phyloP scores from a whole-genome alignment of 2,888 invertebrate genomes.

The Drosophila neutralis region DNA sequence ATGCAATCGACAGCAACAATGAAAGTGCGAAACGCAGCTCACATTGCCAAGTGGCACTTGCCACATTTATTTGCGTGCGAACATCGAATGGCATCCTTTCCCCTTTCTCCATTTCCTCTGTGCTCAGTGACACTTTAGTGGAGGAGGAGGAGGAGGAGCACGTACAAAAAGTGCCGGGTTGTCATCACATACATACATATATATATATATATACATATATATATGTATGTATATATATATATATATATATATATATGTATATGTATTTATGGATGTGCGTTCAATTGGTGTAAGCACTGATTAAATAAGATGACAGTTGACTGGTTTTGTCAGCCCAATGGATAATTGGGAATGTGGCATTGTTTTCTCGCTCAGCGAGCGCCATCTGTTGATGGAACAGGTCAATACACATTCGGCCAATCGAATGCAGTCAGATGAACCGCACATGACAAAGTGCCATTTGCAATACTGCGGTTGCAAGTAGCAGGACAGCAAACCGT shows the following conservation, averaged over 20 bases:
- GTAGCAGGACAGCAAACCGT: background rate
- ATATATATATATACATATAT: background rate
- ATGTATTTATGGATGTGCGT: background rate
- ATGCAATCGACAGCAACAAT: background rate
- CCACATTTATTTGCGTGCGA: background rate
- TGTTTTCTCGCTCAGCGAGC: background rate
- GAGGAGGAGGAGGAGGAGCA: background rate
- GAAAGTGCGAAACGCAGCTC: background rate
- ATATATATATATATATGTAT: background rate
- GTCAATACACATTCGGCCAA: constrained; percentile 48
- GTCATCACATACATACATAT: background rate
- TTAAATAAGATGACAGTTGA: background rate
- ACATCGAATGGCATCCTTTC: background rate
- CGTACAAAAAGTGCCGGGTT: too few species aligned
- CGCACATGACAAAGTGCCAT: constrained; percentile 55
- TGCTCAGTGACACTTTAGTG: background rate
- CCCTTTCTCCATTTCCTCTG: background rate
- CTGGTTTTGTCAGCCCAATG: background rate
- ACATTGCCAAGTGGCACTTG: background rate
- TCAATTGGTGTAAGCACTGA: background rate
- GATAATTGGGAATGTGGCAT: constrained; percentile 8
- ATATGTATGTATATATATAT: background rate
- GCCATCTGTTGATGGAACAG: constrained; percentile 28
- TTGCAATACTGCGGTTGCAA: constrained; percentile 21
- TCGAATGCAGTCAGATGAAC: constrained; percentile 65